A percentile compares a stretch with the other conserved stretches of the same genome.
phyloP scores from a whole-genome alignment of 2,888 invertebrate species.

The Catocala nupta region DNA sequence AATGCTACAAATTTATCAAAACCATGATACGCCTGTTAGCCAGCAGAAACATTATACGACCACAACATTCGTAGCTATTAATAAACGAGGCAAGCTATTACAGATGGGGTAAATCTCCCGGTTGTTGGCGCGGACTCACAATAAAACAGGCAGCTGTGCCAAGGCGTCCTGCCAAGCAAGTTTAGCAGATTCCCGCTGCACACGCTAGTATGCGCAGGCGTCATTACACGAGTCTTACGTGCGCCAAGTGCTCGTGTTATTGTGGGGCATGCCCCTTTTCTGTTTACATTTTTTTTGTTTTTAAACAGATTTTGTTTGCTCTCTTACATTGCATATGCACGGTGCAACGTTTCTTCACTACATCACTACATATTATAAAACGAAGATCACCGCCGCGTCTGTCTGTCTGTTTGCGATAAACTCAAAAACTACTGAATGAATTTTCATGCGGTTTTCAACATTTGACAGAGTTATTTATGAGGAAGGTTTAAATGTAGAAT shows the following conservation, averaged over 20 bases:
- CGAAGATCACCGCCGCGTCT: no score
- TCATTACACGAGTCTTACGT: conserved; percentile 40
- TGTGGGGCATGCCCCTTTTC: no score
- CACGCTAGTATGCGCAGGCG: conserved; percentile 38
- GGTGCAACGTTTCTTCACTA: no score
- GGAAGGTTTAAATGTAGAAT: no score
- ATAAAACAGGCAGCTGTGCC: conserved; percentile 73
- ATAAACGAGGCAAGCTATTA: conserved; percentile 70
- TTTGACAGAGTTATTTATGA: no score
- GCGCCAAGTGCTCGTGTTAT: conserved; percentile 28
- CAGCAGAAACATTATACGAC: conserved; percentile 65
- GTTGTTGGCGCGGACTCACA: conserved; percentile 74
- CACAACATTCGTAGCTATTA: conserved; percentile 69
- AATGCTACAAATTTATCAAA: conserved; percentile 65
- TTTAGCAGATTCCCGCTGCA: conserved; percentile 57
- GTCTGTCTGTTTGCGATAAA: no score
- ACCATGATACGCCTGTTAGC: conserved; percentile 69
- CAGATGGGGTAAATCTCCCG: conserved; percentile 72
- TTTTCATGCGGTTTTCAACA: no score
- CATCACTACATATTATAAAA: no score
- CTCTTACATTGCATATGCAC: no score
- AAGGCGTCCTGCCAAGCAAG: conserved; percentile 77
- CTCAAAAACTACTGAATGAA: no score
- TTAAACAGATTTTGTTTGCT: no score
- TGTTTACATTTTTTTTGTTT: background rate